Conservation (phyloP, 1,140 invertebrate genomes). For the Drosophila pallidifrons region DNA sequence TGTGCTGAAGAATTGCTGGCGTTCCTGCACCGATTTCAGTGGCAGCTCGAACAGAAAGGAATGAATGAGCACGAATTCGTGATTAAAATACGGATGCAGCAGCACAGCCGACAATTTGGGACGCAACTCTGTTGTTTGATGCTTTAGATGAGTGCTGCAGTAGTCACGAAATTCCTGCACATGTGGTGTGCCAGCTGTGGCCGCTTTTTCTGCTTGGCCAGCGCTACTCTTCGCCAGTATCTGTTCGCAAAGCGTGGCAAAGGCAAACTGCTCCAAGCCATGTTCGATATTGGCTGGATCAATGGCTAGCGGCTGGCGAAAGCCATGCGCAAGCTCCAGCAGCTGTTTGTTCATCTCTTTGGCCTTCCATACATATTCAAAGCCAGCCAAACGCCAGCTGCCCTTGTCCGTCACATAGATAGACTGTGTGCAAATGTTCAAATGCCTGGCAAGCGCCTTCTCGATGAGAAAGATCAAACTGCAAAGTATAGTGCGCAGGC, state of each 20-base stretch:
- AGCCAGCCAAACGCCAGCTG: constrained; percentile 92
- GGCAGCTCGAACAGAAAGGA: constrained; percentile 93
- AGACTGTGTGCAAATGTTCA: constrained; percentile 92
- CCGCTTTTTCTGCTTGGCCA: neutral
- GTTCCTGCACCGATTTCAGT: constrained; percentile 91
- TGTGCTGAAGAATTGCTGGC: constrained; percentile 90
- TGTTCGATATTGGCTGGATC: constrained; percentile 82
- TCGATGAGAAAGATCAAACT: constrained; percentile 92
- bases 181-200: constrained; percentile 84
- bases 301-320: constrained; percentile 89
- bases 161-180: constrained; percentile 89
- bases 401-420: constrained; percentile 93
- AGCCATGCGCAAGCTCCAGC: constrained; percentile 88
- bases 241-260: constrained; percentile 91
- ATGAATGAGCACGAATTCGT: constrained; percentile 93
- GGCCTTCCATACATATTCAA: constrained; percentile 91
- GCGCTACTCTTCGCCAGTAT: constrained; percentile 87
- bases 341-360: constrained; percentile 88
- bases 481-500: constrained; percentile 90
- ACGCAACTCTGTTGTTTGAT: constrained; percentile 86
- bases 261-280: constrained; percentile 92
- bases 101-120: constrained; percentile 88
- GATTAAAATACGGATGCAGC: constrained; percentile 91
- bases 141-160: constrained; percentile 88
- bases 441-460: constrained; percentile 91